phyloP scores from a whole-genome alignment of 1,140 invertebrate species.

The Heterodera carotae region DNA sequence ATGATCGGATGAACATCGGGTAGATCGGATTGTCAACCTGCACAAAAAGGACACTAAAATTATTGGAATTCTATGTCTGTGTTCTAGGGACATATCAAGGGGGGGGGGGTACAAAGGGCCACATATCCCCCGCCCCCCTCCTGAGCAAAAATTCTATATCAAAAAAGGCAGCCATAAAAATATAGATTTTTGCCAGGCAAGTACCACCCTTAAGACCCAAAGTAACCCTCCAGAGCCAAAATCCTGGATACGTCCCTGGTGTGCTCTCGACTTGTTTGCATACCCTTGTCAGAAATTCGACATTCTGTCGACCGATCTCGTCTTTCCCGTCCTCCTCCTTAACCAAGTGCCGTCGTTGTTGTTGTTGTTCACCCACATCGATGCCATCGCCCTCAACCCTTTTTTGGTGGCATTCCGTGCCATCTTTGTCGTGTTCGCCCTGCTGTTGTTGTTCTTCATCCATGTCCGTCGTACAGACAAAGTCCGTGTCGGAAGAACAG shows the following conservation, averaged over 20 bases:
- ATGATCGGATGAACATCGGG: constrained; percentile 12
- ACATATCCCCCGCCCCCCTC: no score
- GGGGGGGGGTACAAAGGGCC: no score
- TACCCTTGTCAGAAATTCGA: neutral
- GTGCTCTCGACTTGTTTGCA: neutral
- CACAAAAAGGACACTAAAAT: neutral
- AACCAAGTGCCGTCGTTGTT: no score
- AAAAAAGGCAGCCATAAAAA: no score
- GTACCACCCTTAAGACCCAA: no score
- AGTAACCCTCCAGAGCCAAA: no score
- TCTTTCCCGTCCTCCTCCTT: neutral
- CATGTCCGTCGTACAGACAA: neutral
- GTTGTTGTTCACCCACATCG: neutral
- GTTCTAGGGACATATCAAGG: no score
- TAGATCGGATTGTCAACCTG: constrained; percentile 14
- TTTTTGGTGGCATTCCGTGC: neutral
- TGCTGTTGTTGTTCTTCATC: neutral
- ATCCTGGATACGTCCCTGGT: no score
- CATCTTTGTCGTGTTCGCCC: no score
- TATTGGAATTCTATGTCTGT: neutral
- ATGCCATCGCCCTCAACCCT: neutral
- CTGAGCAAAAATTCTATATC: no score
- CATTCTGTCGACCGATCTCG: neutral
- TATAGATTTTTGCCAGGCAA: no score
- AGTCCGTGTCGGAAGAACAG: neutral